Percentiles rank a stretch among this genome's conserved stretches.
These are phyloP conservation scores for Benthochromis sp. DNA, from an alignment of 2,113 vertebrate genomes.

Conservation along the genomic window DNA sequence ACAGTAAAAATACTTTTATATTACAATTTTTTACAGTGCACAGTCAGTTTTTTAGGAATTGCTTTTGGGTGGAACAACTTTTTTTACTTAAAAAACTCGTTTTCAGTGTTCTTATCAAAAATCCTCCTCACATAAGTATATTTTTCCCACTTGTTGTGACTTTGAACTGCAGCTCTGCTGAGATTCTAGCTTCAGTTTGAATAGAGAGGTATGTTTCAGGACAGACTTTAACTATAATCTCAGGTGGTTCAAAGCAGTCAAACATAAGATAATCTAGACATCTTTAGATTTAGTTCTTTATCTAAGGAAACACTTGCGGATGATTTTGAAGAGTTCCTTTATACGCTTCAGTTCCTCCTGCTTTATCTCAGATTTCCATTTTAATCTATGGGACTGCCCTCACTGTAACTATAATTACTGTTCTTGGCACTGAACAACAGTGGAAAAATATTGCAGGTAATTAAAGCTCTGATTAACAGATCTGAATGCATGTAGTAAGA, in stretches of 20 bases:
- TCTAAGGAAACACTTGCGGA: neutral
- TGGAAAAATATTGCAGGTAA: neutral
- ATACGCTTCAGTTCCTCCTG: neutral
- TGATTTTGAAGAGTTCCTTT: neutral
- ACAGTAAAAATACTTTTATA: neutral
- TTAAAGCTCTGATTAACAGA: neutral
- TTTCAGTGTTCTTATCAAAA: neutral
- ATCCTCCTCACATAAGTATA: neutral
- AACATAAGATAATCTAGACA: neutral
- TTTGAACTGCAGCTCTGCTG: neutral
- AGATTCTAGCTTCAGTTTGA: neutral
- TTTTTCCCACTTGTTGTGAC: neutral
- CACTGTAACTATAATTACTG: neutral
- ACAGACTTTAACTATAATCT: neutral
- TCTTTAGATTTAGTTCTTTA: neutral
- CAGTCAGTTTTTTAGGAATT: neutral
- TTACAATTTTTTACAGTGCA: neutral
- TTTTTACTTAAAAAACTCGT: rapidly evolving
- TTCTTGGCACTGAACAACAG: neutral
- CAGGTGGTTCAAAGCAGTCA: neutral
- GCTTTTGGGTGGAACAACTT: neutral
- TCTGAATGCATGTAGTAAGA: neutral
- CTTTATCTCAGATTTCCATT: neutral
- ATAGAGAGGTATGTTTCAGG: neutral
- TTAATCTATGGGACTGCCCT: neutral